Percentiles rank a stretch among this genome's conserved stretches.
Conservation (phyloP, 2,888 invertebrate genomes). For the Melipona bicolor region DNA sequence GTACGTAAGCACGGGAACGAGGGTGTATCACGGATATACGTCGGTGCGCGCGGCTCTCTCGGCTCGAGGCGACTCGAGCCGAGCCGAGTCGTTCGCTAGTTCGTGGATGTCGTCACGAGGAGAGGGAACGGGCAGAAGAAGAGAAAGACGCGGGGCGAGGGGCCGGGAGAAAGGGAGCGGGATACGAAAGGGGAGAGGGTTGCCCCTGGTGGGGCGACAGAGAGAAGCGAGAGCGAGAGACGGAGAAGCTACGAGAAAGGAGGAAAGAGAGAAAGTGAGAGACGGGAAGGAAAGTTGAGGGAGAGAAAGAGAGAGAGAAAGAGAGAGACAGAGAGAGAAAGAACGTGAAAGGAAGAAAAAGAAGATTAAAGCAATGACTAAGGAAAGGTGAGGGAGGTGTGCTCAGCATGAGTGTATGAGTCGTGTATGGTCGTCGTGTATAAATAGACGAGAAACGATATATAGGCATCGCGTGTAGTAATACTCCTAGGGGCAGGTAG, state of each 20-base stretch:
- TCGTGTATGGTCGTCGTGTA: constrained; percentile 80
- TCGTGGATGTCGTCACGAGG: constrained; percentile 74
- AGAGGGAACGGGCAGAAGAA: constrained; percentile 60
- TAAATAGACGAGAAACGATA: constrained; percentile 82
- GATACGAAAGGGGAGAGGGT: constrained; percentile 53
- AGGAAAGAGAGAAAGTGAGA: constrained; percentile 37
- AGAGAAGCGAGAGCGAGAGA: constrained; percentile 47
- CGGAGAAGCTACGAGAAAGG: constrained; percentile 29
- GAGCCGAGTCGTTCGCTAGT: constrained; percentile 61
- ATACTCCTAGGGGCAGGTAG: constrained; percentile 76
- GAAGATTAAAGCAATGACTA: constrained; percentile 48
- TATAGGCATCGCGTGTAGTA: constrained; percentile 73
- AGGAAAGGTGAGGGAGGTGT: constrained; percentile 50
- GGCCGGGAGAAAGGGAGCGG: constrained; percentile 56
- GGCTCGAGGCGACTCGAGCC: constrained; percentile 53
- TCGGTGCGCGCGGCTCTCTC: constrained; percentile 45
- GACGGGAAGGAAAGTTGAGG: not conserved
- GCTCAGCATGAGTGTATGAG: constrained; percentile 57
- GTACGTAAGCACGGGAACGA: constrained; percentile 69
- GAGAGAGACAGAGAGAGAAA: constrained; percentile 15
- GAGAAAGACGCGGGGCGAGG: constrained; percentile 57
- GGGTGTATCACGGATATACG: constrained; percentile 51
- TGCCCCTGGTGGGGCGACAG: constrained; percentile 46
- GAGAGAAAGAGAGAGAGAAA: constrained; percentile 27
- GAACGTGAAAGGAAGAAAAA: constrained; percentile 35